Evolutionary conservation across 2,797 vertebrate species (phyloP).

Genomic region (Intellagama lesueurii): DNA sequence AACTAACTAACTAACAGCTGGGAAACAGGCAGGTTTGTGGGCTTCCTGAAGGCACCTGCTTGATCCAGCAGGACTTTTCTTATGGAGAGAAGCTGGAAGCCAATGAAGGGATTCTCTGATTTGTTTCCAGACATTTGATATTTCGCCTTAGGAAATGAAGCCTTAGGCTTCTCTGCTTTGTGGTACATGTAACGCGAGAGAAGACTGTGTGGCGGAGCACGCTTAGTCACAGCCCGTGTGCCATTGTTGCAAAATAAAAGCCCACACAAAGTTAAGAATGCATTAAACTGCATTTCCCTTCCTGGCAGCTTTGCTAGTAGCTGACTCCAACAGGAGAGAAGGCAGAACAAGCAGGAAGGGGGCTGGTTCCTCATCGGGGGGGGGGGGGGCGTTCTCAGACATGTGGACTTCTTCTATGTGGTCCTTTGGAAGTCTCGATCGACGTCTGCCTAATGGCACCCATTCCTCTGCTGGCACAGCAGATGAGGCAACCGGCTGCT

Average conservation of each 20-base stretch:
- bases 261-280: constrained; percentile 25
- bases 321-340: constrained; percentile 17
- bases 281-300: constrained; percentile 34
- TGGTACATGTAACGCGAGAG: constrained; percentile 15
- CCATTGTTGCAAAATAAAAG: constrained; percentile 50
- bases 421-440: constrained; percentile 40
- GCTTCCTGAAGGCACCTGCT: too few relatives aligned
- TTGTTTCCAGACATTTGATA: neutral
- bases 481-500: constrained; percentile 50
- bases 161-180: constrained; percentile 44
- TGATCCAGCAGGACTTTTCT: too few relatives aligned
- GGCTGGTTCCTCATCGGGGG: constrained; percentile 11
- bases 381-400: neutral
- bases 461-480: constrained; percentile 22
- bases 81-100: too few relatives aligned
- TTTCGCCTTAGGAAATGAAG: neutral
- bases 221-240: constrained; percentile 53
- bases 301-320: constrained; percentile 41
- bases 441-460: constrained; percentile 23
- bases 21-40: too few relatives aligned
- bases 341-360: fast-evolving
- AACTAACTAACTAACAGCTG: too few relatives aligned
- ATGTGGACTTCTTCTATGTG: constrained; percentile 31
- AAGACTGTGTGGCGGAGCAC: constrained; percentile 14
- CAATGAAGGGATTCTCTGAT: neutral